These are phyloP conservation scores for Cyphomyrus plagiostoma DNA, from an alignment of 2,113 vertebrate species.

Conservation along the genomic window DNA sequence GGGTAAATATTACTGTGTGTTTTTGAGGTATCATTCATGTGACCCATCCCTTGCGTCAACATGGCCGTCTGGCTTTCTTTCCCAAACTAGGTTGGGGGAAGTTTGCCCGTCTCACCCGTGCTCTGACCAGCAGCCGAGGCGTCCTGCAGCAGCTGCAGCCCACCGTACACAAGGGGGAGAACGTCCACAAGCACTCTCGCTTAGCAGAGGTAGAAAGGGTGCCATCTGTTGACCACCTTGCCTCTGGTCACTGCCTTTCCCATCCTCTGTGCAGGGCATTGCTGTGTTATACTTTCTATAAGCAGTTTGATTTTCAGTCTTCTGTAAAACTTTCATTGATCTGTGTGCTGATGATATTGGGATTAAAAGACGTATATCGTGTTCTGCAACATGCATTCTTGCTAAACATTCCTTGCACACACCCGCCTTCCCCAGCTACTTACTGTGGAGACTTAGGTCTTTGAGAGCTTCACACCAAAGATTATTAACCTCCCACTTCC, in stretches of 20 bases:
- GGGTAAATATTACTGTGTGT: neutral
- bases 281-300: neutral
- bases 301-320: neutral
- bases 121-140: constrained; percentile 91
- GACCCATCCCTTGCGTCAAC: neutral
- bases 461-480: neutral
- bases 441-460: neutral
- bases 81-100: constrained; percentile 86
- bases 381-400: neutral
- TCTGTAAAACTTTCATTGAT: neutral
- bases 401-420: neutral
- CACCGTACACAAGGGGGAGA: constrained; percentile 94
- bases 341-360: neutral
- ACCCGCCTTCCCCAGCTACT: neutral
- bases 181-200: constrained; percentile 93
- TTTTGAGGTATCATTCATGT: neutral
- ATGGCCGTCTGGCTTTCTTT: neutral
- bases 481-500: neutral
- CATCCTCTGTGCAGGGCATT: neutral
- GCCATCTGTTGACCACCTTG: no score
- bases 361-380: neutral
- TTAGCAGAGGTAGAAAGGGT: constrained; percentile 79
- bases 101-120: constrained; percentile 92
- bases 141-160: constrained; percentile 95
- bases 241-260: neutral